These are phyloP conservation scores for Lycocorax pyrrhopterus DNA, from an alignment of 2,113 vertebrate species.

Conservation along the genomic window DNA sequence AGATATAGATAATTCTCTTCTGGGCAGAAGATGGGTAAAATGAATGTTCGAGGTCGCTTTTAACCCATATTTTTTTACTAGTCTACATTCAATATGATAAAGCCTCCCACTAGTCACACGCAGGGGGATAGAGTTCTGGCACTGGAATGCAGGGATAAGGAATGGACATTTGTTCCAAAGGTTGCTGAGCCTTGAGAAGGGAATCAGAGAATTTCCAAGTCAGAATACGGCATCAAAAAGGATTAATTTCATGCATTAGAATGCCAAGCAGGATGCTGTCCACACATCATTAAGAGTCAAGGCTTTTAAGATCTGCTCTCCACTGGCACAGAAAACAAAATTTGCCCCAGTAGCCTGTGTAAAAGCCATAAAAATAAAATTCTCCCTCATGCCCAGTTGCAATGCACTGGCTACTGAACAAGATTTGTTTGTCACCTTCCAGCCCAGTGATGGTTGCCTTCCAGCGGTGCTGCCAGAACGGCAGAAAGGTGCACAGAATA, in stretches of 20 bases:
- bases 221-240: not conserved
- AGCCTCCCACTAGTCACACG: not conserved
- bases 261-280: not conserved
- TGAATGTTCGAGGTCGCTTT: not conserved
- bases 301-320: not conserved
- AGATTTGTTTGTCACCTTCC: not conserved
- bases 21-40: not conserved
- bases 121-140: not conserved
- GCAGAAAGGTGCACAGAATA: not conserved
- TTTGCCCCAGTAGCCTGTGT: not conserved
- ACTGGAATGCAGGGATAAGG: not conserved
- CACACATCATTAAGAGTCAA: not conserved
- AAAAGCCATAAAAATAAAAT: not conserved
- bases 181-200: not conserved
- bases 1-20: not conserved
- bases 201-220: not conserved
- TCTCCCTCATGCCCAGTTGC: not conserved
- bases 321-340: not conserved
- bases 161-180: not conserved
- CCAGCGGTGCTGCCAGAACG: accelerated
- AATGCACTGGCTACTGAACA: not conserved
- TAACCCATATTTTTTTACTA: not conserved
- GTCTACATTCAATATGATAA: not conserved
- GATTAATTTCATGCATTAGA: not conserved
- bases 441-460: not conserved